Evolutionary conservation across 2,888 invertebrate genomes (phyloP).

Genomic region (Lacanobia wlatinum): DNA sequence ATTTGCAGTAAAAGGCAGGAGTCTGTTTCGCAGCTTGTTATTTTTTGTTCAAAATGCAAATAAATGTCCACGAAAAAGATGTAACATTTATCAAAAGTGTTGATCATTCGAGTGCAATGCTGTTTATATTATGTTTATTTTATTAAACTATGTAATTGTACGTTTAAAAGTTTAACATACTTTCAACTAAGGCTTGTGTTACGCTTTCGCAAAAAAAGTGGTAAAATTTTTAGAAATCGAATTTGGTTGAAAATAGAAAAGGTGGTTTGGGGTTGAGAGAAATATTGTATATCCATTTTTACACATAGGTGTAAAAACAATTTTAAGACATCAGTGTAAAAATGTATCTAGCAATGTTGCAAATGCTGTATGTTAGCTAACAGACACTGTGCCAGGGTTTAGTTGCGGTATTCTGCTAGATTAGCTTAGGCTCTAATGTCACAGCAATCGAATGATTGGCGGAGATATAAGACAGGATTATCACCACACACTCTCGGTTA

Average conservation of each 20-base stretch:
- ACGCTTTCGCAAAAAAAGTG: too few species aligned
- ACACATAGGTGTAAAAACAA: too few species aligned
- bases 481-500: too few species aligned
- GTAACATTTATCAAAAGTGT: neutral
- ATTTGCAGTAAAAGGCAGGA: neutral
- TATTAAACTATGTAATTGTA: neutral
- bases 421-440: constrained; percentile 1
- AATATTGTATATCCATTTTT: too few species aligned
- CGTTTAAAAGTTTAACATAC: too few species aligned
- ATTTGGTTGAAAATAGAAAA: too few species aligned
- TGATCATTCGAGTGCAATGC: neutral
- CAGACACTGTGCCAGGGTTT: constrained; percentile 2
- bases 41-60: neutral
- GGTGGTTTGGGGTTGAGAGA: too few species aligned
- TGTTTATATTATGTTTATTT: neutral
- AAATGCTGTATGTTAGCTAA: too few species aligned
- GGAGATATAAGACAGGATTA: neutral
- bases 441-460: neutral
- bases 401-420: constrained; percentile 16
- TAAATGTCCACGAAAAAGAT: neutral
- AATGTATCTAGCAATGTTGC: too few species aligned
- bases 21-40: neutral
- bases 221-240: too few species aligned
- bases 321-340: too few species aligned
- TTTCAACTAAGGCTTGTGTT: too few species aligned